phyloP scores from a whole-genome alignment of 2,888 invertebrate species.

The Laothoe populi region DNA sequence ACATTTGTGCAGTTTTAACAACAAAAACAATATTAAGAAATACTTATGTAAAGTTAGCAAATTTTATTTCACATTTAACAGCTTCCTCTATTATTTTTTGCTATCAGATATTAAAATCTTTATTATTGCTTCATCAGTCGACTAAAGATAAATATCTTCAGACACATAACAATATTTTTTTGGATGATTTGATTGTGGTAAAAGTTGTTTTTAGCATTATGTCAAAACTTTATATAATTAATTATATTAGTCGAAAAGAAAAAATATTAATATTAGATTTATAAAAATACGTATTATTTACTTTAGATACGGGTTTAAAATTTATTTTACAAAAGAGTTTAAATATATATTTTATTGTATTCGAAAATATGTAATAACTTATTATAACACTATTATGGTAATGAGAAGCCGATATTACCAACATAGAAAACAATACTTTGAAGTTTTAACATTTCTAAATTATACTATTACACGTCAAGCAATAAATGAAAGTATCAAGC shows the following conservation, averaged over 20 bases:
- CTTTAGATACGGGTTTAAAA: not conserved
- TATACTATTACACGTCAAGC: slow-evolving; percentile 6
- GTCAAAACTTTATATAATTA: not conserved
- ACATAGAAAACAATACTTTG: not conserved
- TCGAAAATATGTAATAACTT: too few species aligned
- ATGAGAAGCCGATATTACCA: not conserved
- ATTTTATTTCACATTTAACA: not conserved
- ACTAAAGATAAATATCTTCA: not conserved
- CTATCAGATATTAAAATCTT: slow-evolving; percentile 15
- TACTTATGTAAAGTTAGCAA: slow-evolving; percentile 2
- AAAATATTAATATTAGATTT: not conserved
- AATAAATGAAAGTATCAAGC: slow-evolving; percentile 18
- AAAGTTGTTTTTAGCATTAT: not conserved
- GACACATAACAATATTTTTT: not conserved
- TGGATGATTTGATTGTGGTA: not conserved
- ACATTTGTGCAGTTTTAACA: not conserved
- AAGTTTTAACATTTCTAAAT: slow-evolving; percentile 9
- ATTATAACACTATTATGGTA: too few species aligned
- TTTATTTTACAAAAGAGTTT: too few species aligned
- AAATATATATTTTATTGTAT: too few species aligned
- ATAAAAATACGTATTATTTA: not conserved
- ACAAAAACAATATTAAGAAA: slow-evolving; percentile 1
- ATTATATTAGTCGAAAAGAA: not conserved
- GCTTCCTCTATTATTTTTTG: slow-evolving; percentile 17
- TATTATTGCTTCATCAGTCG: slow-evolving; percentile 7